Percentiles rank a stretch among this genome's conserved stretches.
These are phyloP conservation scores for Smutsia temminckii DNA, from an alignment of 2,797 vertebrate species.

Conservation along the genomic window DNA sequence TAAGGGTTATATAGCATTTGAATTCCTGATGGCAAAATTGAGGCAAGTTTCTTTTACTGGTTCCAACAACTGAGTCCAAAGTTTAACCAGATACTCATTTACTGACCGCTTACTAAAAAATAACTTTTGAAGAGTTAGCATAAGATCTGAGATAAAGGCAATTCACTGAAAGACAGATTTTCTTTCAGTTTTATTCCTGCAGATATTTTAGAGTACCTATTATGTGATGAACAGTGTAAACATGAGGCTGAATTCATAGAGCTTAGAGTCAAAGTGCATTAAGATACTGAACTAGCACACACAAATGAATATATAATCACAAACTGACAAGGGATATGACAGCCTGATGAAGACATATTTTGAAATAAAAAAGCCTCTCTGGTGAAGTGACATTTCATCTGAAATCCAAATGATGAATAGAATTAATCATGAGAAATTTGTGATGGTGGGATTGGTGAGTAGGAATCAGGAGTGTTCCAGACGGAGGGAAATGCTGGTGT, in stretches of 20 bases:
- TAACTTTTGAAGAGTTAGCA: neutral
- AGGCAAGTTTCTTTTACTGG: neutral
- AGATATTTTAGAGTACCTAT: neutral
- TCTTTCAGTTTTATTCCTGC: neutral
- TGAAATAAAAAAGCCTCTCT: neutral
- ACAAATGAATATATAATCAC: neutral
- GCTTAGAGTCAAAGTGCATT: neutral
- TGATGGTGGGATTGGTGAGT: neutral
- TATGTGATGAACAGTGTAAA: neutral
- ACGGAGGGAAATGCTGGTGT: neutral
- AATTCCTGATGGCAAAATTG: neutral
- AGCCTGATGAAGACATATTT: neutral
- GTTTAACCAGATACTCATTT: slow-evolving; percentile 6
- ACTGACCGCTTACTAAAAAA: neutral
- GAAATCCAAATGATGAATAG: neutral
- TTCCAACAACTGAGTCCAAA: neutral
- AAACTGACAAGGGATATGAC: neutral
- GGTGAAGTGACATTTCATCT: neutral
- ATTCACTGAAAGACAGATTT: neutral
- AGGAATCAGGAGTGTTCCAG: neutral
- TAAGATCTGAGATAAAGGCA: neutral
- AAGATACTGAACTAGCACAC: neutral
- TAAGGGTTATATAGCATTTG: neutral
- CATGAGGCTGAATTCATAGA: neutral
- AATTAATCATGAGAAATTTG: neutral